Evolutionary conservation across 2,113 vertebrate species (phyloP), one percentile per base, ranked within the genome.

Genomic region (Notarius quadriscutis): DNA sequence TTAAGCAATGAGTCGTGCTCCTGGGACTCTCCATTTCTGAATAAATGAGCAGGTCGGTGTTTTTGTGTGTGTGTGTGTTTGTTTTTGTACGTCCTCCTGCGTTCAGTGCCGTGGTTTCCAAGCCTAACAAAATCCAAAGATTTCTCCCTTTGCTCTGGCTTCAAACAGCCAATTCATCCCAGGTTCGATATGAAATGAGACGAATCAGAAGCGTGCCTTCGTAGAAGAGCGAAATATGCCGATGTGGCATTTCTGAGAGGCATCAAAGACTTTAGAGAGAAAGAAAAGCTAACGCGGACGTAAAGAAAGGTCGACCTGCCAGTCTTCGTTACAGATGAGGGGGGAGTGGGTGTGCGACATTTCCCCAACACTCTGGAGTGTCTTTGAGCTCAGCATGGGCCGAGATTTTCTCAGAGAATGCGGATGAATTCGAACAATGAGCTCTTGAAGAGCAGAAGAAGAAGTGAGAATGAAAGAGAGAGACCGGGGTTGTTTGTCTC

Each of bases 291-390:
- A 94, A 93, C 91, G 93, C 87, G 90, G 92, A 92, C 91, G 89
- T 91, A 93, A 93, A 94, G 92, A 93, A 94, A 95, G 94, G 93
- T 93, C 92, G 89, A 84, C 87, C 91, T 93, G 93, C 93, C 95
- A 94, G 89, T 94, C 93, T 91, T 88, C 79, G 92, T 94, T 92
- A 93, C 89, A 92, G 93, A 91, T 78, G 78, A 88, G 84, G n/a
- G 87, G 81, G 78, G 71, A 80, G 57, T n/a, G 62, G 25, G 74
- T 74, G 50, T 91, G 91, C 90, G 91, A 91, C 92, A 92, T 93
- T 84, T 75, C 83, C 27, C 57, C 2, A 57, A 15, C 11, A 6
- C 67, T 62, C 67, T 11, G 7, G 34, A 82, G 58, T n/a, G 81
- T 60, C 69, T 84, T 84, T 30, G 14, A 74, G 55, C 83, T 20